Evolutionary conservation across 2,113 vertebrate species (phyloP).

Genomic region (Periophthalmodon schlosseri): DNA sequence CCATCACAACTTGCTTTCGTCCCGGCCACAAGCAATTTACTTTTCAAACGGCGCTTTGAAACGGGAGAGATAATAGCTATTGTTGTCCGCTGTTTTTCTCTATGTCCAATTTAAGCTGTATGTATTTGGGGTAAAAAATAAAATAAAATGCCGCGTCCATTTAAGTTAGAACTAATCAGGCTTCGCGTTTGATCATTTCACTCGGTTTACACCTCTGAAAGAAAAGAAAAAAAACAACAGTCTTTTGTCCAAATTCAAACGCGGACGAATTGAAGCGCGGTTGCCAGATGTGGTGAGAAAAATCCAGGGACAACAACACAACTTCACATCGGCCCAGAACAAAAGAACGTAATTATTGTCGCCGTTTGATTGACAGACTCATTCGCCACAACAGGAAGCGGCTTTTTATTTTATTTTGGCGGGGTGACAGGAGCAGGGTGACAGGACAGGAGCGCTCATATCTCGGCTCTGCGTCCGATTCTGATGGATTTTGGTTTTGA

Average conservation of each 20-base stretch:
- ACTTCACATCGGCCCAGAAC: neutral
- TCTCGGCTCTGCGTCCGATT: neutral
- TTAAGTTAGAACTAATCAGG: slow-evolving; percentile 8
- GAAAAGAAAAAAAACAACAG: neutral
- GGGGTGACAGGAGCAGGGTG: neutral
- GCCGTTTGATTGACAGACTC: slow-evolving; percentile 9
- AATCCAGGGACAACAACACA: neutral
- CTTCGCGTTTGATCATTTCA: slow-evolving; percentile 5
- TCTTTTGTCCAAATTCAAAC: slow-evolving; percentile 8
- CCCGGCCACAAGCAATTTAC: neutral
- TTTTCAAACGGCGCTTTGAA: neutral
- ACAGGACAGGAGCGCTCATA: slow-evolving; percentile 1
- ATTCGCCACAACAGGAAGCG: slow-evolving; percentile 4
- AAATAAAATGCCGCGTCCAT: neutral
- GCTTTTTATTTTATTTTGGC: slow-evolving; percentile 9
- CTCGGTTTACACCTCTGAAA: slow-evolving; percentile 6
- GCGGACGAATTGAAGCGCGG: neutral
- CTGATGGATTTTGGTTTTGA: slow-evolving; percentile 1
- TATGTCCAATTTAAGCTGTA: neutral
- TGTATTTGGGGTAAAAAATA: neutral
- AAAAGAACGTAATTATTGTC: slow-evolving; percentile 4
- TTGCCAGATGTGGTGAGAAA: slow-evolving; percentile 6
- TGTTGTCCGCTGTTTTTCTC: neutral
- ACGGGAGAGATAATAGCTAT: slow-evolving; percentile 1
- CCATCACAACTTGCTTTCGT: neutral